A percentile compares a stretch with the other conserved stretches of the same genome.
These are phyloP conservation scores for Halcyon chelicuti DNA, from an alignment of 2,797 vertebrate species.

Conservation along the genomic window DNA sequence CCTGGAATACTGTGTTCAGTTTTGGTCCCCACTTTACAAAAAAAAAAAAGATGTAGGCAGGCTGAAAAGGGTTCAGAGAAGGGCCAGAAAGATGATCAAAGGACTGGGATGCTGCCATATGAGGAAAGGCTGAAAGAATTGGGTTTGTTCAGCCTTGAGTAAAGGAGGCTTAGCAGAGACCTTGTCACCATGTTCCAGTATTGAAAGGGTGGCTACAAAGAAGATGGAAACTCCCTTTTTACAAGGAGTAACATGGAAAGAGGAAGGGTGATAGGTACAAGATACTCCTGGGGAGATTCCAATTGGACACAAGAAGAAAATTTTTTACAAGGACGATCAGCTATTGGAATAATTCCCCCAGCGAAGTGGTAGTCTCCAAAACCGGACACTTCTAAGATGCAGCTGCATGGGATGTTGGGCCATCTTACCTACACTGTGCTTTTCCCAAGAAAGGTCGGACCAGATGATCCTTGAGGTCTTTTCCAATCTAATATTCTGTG, in stretches of 20 bases:
- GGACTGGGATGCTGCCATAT: neutral
- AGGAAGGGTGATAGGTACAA: neutral
- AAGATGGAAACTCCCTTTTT: neutral
- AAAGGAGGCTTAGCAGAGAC: neutral
- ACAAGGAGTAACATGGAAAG: neutral
- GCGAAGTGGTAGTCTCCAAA: neutral
- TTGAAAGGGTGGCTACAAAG: neutral
- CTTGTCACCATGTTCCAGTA: neutral
- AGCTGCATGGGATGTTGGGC: neutral
- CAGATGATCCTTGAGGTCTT: neutral
- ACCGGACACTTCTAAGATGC: neutral
- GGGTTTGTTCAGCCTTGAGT: neutral
- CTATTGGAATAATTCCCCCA: neutral
- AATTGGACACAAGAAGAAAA: neutral
- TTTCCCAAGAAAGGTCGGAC: neutral
- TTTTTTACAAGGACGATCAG: neutral
- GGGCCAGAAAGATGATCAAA: neutral
- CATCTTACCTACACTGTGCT: neutral
- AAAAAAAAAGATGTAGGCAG: neutral
- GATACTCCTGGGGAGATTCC: neutral
- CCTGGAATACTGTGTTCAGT: neutral
- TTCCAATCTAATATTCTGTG: neutral
- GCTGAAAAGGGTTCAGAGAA: neutral
- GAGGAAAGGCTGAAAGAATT: neutral
- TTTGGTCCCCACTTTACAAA: neutral